Evolutionary conservation across 2,888 invertebrate species (phyloP).

Genomic region (Spicauda simplicius): DNA sequence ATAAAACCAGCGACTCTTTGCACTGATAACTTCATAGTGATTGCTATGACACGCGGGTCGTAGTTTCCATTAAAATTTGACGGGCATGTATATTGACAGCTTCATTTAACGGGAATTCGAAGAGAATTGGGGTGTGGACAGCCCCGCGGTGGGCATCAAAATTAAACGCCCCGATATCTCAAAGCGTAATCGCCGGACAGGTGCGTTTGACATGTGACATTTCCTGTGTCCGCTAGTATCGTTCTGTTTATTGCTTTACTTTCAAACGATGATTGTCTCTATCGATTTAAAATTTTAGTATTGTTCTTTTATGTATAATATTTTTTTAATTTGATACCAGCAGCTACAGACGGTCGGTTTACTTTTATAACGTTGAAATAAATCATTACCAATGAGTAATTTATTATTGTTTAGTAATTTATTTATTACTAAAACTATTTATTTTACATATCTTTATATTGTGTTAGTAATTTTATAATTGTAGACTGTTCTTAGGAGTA

Average conservation of each 20-base stretch:
- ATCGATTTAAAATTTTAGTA: not conserved
- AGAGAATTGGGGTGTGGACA: constrained; percentile 38
- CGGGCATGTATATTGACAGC: constrained; percentile 20
- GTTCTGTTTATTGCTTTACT: constrained; percentile 7
- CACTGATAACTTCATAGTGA: not conserved
- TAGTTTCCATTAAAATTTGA: constrained; percentile 21
- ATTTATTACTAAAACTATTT: too few species aligned
- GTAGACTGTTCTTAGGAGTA: too few species aligned
- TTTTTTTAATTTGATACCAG: too few species aligned
- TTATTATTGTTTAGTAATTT: too few species aligned
- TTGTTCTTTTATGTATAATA: not conserved
- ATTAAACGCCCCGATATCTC: constrained; percentile 59
- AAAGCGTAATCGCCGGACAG: constrained; percentile 75
- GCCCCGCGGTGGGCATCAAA: constrained; percentile 48
- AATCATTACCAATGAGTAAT: too few species aligned
- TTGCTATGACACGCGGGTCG: not conserved
- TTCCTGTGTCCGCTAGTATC: constrained; percentile 6
- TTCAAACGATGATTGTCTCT: not conserved
- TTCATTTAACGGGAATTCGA: constrained; percentile 20
- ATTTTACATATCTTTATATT: too few species aligned
- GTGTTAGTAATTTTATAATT: too few species aligned
- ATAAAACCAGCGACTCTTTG: not conserved
- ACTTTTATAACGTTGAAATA: too few species aligned
- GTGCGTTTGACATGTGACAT: constrained; percentile 64
- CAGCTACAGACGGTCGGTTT: too few species aligned